Base-by-base conservation (phyloP, 1,140 invertebrate species). In the Tetranychus cinnabarinus region DNA sequence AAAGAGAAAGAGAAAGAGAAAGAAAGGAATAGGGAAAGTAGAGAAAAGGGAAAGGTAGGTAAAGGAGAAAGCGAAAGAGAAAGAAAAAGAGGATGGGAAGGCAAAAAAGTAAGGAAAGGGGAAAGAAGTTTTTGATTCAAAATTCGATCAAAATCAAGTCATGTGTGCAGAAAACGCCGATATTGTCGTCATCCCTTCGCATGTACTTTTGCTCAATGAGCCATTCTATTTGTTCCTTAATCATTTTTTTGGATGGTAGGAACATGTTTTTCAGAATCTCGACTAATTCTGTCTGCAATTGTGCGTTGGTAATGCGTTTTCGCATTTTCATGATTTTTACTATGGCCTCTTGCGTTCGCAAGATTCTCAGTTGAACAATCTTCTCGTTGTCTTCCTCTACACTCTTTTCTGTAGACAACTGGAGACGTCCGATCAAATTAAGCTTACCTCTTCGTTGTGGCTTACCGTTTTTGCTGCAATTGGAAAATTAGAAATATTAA, bases 201-300 rank as follows among this genome's bases (percentile, higher is more conserved):
- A 98, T 95, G 72, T 96, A 97, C 72, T 96, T 95, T 70, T 97
- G 87, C 75, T 98, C 93, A 66, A 98, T 97, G 10, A 98, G 79
- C 92, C 92, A 97, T 73, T 98, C 93, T 42, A 97, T 82, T 76
- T 97, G 93, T 76, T 98, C 92, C 76, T 98, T 98, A 65, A 98
- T 97, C 82, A 97, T 88, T 75, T 97, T 97, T 75, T 95, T 95
- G 63, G 89, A 92, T 39, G 95, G 95, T 66, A 97, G 75, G 77
- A 98, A 98, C 90, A 97, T 96, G 72, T 97, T 96, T 75, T 96
- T 97, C 58, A 98, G 76, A 72, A 98, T 95, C 75, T 97, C 92
- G 7, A 97, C 85, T 47, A 97, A 77, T 78, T 97, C 93, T 47
- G 87, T 88, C 67, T 97, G 92, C 55, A 98, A 75, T 65, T 93